Base-by-base conservation (phyloP, 1,140 invertebrate species). In the Heliothis virescens region DNA sequence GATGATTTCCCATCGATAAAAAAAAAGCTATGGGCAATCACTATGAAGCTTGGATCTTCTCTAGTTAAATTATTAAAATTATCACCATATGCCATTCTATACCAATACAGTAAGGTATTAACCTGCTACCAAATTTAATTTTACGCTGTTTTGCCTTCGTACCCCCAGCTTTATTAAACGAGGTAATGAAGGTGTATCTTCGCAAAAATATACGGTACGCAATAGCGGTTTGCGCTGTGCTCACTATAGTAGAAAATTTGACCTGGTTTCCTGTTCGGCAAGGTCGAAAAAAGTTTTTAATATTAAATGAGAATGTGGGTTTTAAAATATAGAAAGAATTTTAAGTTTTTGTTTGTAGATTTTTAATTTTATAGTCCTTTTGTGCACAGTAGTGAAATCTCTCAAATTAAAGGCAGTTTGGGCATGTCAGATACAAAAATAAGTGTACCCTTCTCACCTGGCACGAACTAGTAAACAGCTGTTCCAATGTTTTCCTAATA, bases 111-210 rank as follows among this genome's bases (percentile, higher is more conserved):
- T 71, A 71, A 50, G 13, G 34, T 71, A 29, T n/a, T n/a, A n/a
- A n/a, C 59, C 18, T 21, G 34, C 41, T 26, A 75, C 41, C 34
- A 62, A 75, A 75, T 75, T 74, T 52, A 75, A 75, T 75, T 75
- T 60, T 57, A 62, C 72, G 72, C 4, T 75, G 41, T 75, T 75
- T 21, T 29, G 72, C 41, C 55, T 75, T 50, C 57, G 72, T 75
- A 18, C 57, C 41, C 34, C 41, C 18, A n/a, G 47, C 16, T 75
- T 62, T 75, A 75, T 75, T 48, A 62, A 75, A 75, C 41, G 29
- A n/a, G n/a, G 41, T 50, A 75, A 62, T 62, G 47, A 60, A 72
- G 69, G 69, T 57, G 5, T 41, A 41, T 57, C 13, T 57, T 72
- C 57, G 55, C 26, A n/a, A 29, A 75, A 75, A 50, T 60, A 75